A percentile compares a stretch with the other conserved stretches of the same genome.
Conservation (phyloP, 1,140 invertebrate species). For the Samia ricini region DNA sequence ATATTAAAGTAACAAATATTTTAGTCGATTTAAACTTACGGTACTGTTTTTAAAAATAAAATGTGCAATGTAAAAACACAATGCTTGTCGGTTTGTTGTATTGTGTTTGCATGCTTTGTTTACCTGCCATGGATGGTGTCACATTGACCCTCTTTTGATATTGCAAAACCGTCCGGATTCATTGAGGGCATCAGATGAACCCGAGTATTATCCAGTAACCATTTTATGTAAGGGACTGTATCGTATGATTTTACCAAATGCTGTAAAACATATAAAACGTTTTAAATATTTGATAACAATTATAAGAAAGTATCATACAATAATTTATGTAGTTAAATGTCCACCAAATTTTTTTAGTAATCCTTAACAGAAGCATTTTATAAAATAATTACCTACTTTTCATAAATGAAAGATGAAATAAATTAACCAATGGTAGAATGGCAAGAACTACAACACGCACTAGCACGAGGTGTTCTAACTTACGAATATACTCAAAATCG, state of each 20-base stretch:
- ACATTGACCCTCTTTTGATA: slow-evolving; percentile 91
- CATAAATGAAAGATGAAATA: no score
- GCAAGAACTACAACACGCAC: no score
- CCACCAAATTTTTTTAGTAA: no score
- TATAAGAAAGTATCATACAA: no score
- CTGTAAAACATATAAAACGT: slow-evolving; percentile 63
- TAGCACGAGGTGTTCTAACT: no score
- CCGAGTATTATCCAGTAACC: slow-evolving; percentile 92
- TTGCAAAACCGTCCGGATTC: slow-evolving; percentile 95
- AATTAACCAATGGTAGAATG: no score
- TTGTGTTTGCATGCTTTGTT: not conserved
- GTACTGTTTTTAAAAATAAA: not conserved
- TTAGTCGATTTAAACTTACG: not conserved
- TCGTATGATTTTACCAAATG: slow-evolving; percentile 90
- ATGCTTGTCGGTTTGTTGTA: not conserved
- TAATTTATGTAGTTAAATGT: no score
- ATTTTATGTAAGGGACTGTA: slow-evolving; percentile 88
- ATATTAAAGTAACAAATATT: not conserved
- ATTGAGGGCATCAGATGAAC: slow-evolving; percentile 96
- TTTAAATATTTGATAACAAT: not conserved
- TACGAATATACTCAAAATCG: no score
- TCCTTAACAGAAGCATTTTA: no score
- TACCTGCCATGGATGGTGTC: slow-evolving; percentile 91
- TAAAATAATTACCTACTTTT: no score
- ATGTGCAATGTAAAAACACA: not conserved